Conservation (phyloP, 2,797 vertebrate species). For the Tolypeutes matacus region DNA sequence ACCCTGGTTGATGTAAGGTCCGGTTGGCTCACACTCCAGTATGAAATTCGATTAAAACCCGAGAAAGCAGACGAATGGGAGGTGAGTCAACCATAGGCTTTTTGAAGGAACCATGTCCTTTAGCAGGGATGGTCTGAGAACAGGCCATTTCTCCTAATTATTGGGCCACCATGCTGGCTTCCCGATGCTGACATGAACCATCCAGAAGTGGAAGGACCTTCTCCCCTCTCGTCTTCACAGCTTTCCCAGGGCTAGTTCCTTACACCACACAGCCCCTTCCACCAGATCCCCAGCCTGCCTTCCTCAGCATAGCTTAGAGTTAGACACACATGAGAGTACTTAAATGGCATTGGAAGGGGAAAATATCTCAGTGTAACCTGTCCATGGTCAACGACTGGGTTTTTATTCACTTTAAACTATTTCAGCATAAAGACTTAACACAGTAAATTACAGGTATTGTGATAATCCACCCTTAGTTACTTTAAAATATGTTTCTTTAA, state of each 20-base stretch:
- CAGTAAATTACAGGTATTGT: background rate
- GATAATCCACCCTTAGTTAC: background rate
- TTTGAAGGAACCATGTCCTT: background rate
- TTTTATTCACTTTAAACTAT: slow-evolving; percentile 37
- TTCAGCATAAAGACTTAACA: slow-evolving; percentile 46
- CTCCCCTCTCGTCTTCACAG: background rate
- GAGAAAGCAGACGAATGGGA: slow-evolving; percentile 92
- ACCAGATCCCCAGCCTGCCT: background rate
- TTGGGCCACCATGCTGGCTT: accelerated
- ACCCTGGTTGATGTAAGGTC: slow-evolving; percentile 92
- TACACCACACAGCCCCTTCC: background rate
- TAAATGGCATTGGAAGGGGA: background rate
- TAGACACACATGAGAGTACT: background rate
- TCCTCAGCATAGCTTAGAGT: background rate
- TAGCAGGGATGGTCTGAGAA: background rate
- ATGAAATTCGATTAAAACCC: slow-evolving; percentile 92
- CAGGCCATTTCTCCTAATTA: background rate
- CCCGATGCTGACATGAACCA: background rate
- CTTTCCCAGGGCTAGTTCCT: background rate
- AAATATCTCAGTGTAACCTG: background rate
- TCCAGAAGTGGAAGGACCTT: background rate
- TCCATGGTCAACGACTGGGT: background rate
- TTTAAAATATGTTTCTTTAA: background rate
- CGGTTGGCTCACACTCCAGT: slow-evolving; percentile 96
- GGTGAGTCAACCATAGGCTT: slow-evolving; percentile 86